These are phyloP conservation scores for Tragelaphus imberbis DNA, from an alignment of 2,113 vertebrate genomes.

Conservation along the genomic window DNA sequence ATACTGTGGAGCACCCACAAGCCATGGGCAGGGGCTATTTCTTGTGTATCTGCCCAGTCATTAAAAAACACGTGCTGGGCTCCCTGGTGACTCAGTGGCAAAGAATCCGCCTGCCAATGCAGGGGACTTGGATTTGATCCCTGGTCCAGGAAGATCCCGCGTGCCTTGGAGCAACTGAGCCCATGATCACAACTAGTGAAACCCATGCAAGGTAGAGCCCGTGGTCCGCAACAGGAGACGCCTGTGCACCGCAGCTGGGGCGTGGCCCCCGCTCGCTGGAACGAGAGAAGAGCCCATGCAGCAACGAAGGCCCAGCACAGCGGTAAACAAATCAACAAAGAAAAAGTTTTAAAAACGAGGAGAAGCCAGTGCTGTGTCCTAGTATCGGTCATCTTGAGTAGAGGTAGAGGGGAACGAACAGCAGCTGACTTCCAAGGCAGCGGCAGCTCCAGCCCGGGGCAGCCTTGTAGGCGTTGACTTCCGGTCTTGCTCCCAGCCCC, in stretches of 20 bases:
- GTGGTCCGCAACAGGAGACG: background rate
- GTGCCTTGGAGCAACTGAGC: background rate
- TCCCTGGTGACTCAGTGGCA: background rate
- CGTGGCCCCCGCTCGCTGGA: background rate
- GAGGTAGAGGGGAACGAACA: too few relatives aligned
- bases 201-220: background rate
- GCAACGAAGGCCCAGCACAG: background rate
- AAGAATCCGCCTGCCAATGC: background rate
- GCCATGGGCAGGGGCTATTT: background rate
- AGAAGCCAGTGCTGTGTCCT: background rate
- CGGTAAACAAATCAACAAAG: background rate
- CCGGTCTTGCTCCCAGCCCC: background rate
- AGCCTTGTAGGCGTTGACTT: background rate
- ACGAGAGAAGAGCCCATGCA: background rate
- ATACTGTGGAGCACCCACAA: accelerated
- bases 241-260: accelerated
- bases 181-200: background rate
- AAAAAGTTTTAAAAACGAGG: background rate
- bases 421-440: background rate
- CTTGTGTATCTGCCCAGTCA: background rate
- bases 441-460: too few relatives aligned
- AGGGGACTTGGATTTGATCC: background rate
- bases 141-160: background rate
- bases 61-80: background rate
- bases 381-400: background rate